Evolutionary conservation across 2,113 vertebrate genomes (phyloP).

Genomic region (Varanus komodoensis): DNA sequence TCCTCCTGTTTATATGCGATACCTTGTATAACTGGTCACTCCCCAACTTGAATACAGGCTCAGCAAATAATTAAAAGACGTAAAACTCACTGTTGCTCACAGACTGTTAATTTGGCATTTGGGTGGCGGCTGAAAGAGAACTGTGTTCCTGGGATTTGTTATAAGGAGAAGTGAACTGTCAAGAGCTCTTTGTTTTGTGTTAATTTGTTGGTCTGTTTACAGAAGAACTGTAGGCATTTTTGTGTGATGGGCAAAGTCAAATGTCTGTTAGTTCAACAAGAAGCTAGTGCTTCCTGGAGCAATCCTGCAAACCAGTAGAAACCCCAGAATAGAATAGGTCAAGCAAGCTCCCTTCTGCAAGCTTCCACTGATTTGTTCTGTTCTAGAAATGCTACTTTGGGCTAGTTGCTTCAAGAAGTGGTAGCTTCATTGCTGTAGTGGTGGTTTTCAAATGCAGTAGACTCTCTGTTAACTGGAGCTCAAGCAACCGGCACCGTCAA

Average conservation of each 20-base stretch:
- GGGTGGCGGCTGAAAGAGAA: neutral
- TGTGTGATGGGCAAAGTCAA: neutral
- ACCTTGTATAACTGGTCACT: constrained; percentile 52
- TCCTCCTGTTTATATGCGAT: constrained; percentile 58
- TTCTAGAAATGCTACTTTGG: no score
- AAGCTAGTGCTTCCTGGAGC: no score
- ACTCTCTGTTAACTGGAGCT: no score
- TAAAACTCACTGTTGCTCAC: constrained; percentile 25
- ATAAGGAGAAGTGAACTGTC: neutral
- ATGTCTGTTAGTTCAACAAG: no score
- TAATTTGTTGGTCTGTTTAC: neutral
- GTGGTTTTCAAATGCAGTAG: no score
- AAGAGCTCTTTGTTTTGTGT: neutral
- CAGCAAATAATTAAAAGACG: constrained; percentile 30
- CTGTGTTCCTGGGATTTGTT: neutral
- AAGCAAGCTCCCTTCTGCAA: no score
- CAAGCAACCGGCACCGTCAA: no score
- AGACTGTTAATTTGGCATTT: constrained; percentile 15
- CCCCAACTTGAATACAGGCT: constrained; percentile 36
- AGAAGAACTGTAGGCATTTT: neutral
- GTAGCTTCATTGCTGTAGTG: no score
- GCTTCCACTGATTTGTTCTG: no score
- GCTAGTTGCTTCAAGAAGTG: no score
- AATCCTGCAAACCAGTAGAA: no score
- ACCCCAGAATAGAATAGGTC: no score